Conservation (phyloP, 1,140 invertebrate species). For the Heliconius nattereri region DNA sequence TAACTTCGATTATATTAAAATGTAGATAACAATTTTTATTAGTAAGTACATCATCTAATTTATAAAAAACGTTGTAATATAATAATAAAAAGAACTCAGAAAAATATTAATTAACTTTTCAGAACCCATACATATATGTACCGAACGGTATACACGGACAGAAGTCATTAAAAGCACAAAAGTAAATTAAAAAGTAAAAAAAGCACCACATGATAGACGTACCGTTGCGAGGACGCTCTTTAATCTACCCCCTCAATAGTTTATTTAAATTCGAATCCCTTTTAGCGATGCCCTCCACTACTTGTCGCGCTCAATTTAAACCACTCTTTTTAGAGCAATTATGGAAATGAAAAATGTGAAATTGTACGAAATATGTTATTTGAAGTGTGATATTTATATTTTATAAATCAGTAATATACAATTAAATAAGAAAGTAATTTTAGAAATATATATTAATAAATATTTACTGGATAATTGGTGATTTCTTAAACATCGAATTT, state of each 20-base stretch:
- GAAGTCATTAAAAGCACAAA: constrained; percentile 9
- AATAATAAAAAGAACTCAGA: too few species aligned
- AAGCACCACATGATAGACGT: not conserved
- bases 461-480: too few species aligned
- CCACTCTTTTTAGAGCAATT: constrained; percentile 6
- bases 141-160: not conserved
- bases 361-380: not conserved
- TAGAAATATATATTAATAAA: too few species aligned
- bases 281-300: not conserved
- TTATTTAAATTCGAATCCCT: constrained; percentile 9
- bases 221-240: not conserved
- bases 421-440: too few species aligned
- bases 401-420: not conserved
- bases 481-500: too few species aligned
- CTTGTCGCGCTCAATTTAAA: constrained; percentile 14
- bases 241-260: constrained; percentile 3
- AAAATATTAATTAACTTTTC: not conserved
- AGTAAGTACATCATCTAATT: too few species aligned
- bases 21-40: too few species aligned
- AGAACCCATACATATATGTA: not conserved
- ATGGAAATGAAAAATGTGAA: not conserved
- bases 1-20: too few species aligned
- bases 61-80: too few species aligned
- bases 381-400: not conserved
- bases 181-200: not conserved